Conservation (phyloP, 2,888 invertebrate species). For the Ormyrus pomaceus region DNA sequence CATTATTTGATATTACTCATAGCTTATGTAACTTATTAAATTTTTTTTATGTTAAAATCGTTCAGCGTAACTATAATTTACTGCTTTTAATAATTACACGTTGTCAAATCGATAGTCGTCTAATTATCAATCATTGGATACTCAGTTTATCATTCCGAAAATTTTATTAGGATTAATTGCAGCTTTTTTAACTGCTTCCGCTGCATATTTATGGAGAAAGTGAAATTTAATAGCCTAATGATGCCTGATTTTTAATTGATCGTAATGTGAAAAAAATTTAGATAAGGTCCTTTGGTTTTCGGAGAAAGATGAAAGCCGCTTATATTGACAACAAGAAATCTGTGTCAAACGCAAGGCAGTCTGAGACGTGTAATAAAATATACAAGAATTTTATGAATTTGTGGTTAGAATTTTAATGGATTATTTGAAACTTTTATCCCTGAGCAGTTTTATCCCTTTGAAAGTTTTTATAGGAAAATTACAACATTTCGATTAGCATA, state of each 20-base stretch:
- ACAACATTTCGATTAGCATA: background rate
- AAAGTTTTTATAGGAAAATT: background rate
- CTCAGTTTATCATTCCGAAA: too few relatives aligned
- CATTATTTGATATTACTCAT: too few relatives aligned
- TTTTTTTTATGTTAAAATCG: too few relatives aligned
- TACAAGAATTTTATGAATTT: background rate
- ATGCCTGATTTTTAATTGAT: constrained; percentile 22
- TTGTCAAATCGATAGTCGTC: too few relatives aligned
- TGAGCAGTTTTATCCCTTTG: background rate
- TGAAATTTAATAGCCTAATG: constrained; percentile 29
- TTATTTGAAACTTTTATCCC: too few relatives aligned
- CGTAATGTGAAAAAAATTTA: background rate
- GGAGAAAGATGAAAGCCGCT: constrained; percentile 25
- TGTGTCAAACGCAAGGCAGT: background rate
- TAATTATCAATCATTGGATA: too few relatives aligned
- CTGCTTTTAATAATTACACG: too few relatives aligned
- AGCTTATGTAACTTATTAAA: too few relatives aligned
- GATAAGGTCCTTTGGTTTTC: background rate
- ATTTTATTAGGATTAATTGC: too few relatives aligned
- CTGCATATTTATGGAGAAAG: constrained; percentile 8
- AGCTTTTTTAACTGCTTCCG: background rate
- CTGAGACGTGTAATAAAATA: constrained; percentile 18
- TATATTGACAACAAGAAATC: background rate
- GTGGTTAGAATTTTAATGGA: too few relatives aligned
- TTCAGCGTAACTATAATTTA: too few relatives aligned